These are phyloP conservation scores for Arctopsyche grandis DNA, from an alignment of 1,140 invertebrate species.

Conservation along the genomic window DNA sequence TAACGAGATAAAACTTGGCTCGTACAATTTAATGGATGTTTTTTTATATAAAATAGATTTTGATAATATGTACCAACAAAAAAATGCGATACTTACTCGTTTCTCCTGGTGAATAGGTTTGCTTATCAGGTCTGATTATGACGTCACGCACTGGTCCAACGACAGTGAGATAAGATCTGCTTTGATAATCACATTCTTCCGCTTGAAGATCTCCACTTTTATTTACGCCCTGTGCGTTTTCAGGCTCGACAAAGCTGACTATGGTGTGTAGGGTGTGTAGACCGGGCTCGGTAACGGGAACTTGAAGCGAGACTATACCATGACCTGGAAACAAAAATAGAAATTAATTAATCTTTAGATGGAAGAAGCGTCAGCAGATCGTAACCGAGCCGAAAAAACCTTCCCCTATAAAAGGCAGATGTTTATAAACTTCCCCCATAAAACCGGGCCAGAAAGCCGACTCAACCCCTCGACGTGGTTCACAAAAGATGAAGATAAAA, in stretches of 20 bases:
- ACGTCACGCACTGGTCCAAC: conserved; percentile 71
- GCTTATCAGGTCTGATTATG: conserved; percentile 69
- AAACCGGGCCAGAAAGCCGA: conserved; percentile 17
- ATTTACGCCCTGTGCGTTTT: background rate
- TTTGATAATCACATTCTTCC: conserved; percentile 67
- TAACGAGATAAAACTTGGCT: no score
- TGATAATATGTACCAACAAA: no score
- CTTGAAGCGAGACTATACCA: conserved; percentile 69
- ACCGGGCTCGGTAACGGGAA: conserved; percentile 67
- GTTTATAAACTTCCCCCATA: conserved; percentile 43
- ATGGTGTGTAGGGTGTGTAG: conserved; percentile 69
- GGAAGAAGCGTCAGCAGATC: background rate
- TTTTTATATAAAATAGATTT: no score
- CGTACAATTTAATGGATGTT: no score
- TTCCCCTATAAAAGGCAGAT: conserved; percentile 32
- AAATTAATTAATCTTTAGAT: background rate
- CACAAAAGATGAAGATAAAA: conserved; percentile 37
- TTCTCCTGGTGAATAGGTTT: conserved; percentile 70
- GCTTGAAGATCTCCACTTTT: conserved; percentile 51
- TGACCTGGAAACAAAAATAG: conserved; percentile 65
- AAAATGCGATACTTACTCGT: conserved; percentile 67
- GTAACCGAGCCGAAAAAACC: conserved; percentile 3
- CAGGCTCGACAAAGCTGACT: conserved; percentile 63
- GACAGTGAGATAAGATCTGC: conserved; percentile 67
- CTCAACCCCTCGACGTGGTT: background rate